Conservation (phyloP, 2,888 invertebrate genomes). For the Phyllotreta striolata region DNA sequence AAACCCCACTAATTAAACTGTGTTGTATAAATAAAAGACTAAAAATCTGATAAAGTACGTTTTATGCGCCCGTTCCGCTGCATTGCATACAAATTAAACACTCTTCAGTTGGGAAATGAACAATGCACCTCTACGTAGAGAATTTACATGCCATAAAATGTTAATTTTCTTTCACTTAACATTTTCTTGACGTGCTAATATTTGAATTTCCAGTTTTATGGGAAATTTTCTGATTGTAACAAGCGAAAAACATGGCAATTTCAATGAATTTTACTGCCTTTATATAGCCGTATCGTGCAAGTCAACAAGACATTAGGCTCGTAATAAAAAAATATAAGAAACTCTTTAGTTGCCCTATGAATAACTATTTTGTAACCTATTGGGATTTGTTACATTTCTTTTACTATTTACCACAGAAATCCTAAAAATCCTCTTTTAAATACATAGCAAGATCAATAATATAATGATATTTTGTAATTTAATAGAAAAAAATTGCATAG, state of each 20-base stretch:
- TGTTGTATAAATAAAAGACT: too few relatives aligned
- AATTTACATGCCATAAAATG: slow-evolving; percentile 11
- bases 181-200: slow-evolving; percentile 20
- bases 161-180: slow-evolving; percentile 17
- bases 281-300: slow-evolving; percentile 16
- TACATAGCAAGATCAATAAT: too few relatives aligned
- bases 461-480: too few relatives aligned
- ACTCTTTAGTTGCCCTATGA: neutral
- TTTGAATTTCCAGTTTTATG: slow-evolving; percentile 18
- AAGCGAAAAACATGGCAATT: slow-evolving; percentile 17
- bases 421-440: too few relatives aligned
- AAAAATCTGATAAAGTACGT: too few relatives aligned
- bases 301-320: neutral
- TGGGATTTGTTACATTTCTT: neutral
- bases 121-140: neutral
- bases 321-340: slow-evolving; percentile 9
- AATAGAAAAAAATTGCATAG: too few relatives aligned
- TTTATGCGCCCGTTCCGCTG: too few relatives aligned
- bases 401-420: too few relatives aligned
- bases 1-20: too few relatives aligned
- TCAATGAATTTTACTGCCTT: slow-evolving; percentile 19
- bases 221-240: slow-evolving; percentile 1
- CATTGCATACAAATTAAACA: too few relatives aligned
- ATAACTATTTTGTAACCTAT: slow-evolving; percentile 2
- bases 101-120: too few relatives aligned